phyloP scores from a whole-genome alignment of 2,888 invertebrate genomes.

The Nomada goodeniana region DNA sequence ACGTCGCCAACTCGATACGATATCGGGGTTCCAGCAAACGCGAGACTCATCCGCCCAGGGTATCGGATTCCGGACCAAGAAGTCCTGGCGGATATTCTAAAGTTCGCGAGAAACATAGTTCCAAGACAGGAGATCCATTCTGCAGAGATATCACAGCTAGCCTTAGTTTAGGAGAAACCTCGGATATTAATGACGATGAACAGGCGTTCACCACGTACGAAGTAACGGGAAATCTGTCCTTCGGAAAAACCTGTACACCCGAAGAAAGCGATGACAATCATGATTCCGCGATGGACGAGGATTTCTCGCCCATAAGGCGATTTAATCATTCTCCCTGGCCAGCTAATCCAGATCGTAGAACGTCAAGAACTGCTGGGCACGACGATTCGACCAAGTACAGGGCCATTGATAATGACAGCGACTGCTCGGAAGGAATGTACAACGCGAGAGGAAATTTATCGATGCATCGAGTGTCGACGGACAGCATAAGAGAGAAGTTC shows the following conservation, averaged over 20 bases:
- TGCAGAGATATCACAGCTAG: conserved; percentile 7
- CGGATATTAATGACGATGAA: not conserved
- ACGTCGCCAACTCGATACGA: conserved; percentile 50
- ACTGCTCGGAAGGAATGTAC: not conserved
- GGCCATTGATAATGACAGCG: not conserved
- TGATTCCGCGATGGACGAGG: conserved; percentile 18
- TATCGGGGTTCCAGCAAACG: conserved; percentile 1
- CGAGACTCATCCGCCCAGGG: conserved; percentile 10
- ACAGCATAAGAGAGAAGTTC: conserved; percentile 13
- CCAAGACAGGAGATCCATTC: conserved; percentile 4
- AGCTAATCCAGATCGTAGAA: not conserved
- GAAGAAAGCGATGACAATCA: conserved; percentile 1
- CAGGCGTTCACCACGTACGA: conserved; percentile 38
- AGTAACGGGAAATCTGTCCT: conserved; percentile 43
- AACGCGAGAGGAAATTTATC: not conserved
- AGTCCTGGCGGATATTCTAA: conserved; percentile 44
- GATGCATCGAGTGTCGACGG: not conserved
- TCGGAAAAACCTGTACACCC: not conserved
- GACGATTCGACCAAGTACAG: not conserved
- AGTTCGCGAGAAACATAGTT: conserved; percentile 35
- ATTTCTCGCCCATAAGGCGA: conserved; percentile 2
- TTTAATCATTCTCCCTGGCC: not conserved
- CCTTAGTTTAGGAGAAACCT: conserved; percentile 4
- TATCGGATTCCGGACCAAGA: conserved; percentile 19
- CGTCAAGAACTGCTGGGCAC: not conserved